Base-by-base conservation (phyloP, 2,113 vertebrate genomes). In the Mohoua ochrocephala region DNA sequence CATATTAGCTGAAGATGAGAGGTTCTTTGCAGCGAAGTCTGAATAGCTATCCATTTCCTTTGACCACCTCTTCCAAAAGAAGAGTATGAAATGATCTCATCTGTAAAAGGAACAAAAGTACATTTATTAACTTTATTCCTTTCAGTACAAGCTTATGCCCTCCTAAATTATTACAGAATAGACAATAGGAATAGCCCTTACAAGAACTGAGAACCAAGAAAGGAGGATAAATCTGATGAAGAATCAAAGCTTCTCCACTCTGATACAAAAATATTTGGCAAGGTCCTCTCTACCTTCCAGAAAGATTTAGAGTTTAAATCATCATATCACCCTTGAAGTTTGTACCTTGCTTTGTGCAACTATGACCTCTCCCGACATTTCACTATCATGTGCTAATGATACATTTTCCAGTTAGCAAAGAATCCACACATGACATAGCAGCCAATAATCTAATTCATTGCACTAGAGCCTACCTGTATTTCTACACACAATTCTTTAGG, bases 21-120 rank as follows among this genome's bases (percentile, higher is more conserved):
- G 37, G 68, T 98, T 98, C 89, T 92, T 74, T 85, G 69, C 53
- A 81, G 59, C 26, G 50, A 95, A 82, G 57, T 91, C 91, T 64
- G 94, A 95, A 96, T 97, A 96, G 86, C 69, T 95, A 97, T 97
- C 93, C 98, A 98, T 98, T 95, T 97, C 96, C 84, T 95, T 82
- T 98, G 81, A 92, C 56, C 57, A 61, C 93, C 53, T 84, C 95
- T 95, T 93, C 92, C 88, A 95, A 80, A 97, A 92, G 50, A 64
- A 80, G 80, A 70, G 68, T 21, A 47, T 64, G 86, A 68, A 86
- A 84, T 74, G 76, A 85, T 93, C 74, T 93, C 93, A 97, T 97
- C 97, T 98, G 95, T 64, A 96, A 97, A 97, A 89, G 53, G 87
- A 95, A 71, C 5, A 88, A 70, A 95, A 68, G 60, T 42, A 95